These are phyloP conservation scores for Telenomus remus DNA, from an alignment of 1,140 invertebrate genomes.

Conservation along the genomic window DNA sequence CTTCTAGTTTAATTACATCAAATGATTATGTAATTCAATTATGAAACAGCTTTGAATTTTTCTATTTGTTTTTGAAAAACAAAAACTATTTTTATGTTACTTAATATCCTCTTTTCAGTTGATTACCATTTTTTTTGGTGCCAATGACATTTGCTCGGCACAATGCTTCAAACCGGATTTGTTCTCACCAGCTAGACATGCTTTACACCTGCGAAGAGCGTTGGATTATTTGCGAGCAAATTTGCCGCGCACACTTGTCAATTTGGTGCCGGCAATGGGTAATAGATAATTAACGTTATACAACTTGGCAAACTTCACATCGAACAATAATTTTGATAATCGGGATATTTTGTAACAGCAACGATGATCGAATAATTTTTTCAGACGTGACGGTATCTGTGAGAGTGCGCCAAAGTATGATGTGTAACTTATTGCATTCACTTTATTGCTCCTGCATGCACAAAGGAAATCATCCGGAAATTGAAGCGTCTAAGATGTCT, in stretches of 20 bases:
- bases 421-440: slow-evolving; percentile 82
- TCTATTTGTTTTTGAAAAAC: not conserved
- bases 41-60: too few species aligned
- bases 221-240: slow-evolving; percentile 81
- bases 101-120: slow-evolving; percentile 65
- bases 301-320: not conserved
- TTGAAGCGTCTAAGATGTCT: slow-evolving; percentile 77
- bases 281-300: slow-evolving; percentile 49
- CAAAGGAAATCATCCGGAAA: slow-evolving; percentile 76
- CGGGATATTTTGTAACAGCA: not conserved
- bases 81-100: not conserved
- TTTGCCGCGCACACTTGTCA: slow-evolving; percentile 85
- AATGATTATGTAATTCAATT: too few species aligned
- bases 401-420: slow-evolving; percentile 78
- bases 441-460: slow-evolving; percentile 85
- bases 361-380: slow-evolving; percentile 14
- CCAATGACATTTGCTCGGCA: slow-evolving; percentile 88
- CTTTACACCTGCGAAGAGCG: slow-evolving; percentile 79
- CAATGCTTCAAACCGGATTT: slow-evolving; percentile 80
- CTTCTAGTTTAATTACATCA: too few species aligned
- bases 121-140: slow-evolving; percentile 90
- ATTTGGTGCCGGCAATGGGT: slow-evolving; percentile 85
- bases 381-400: slow-evolving; percentile 83
- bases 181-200: slow-evolving; percentile 79
- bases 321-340: not conserved